Conservation (phyloP, 1,140 invertebrate species). For the Solenopsis fugax region DNA sequence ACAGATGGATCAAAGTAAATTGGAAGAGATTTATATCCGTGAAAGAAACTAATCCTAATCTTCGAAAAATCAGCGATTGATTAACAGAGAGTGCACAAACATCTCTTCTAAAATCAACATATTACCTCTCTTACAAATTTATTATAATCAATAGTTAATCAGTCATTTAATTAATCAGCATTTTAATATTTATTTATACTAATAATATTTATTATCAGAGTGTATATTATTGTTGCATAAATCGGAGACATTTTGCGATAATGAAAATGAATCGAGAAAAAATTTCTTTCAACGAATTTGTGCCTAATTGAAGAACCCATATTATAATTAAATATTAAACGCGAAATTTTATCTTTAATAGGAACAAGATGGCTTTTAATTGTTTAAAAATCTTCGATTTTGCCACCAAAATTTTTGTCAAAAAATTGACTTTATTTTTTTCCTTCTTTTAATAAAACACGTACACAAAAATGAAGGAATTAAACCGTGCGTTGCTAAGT, state of each 20-base stretch:
- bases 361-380: background rate
- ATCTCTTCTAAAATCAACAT: background rate
- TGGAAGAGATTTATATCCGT: background rate
- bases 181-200: constrained; percentile 11
- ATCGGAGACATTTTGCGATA: background rate
- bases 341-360: background rate
- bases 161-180: background rate
- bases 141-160: background rate
- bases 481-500: background rate
- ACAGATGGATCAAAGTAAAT: constrained; percentile 16
- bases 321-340: background rate
- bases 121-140: background rate
- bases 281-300: background rate
- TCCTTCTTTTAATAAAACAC: background rate
- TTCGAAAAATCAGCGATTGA: background rate
- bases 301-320: background rate
- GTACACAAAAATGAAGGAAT: background rate
- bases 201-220: background rate
- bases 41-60: background rate
- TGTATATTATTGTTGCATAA: background rate
- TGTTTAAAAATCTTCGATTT: background rate
- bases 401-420: background rate
- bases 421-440: background rate
- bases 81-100: background rate
- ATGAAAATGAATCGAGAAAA: background rate